Evolutionary conservation across 2,113 vertebrate species (phyloP).

Genomic region (Macrotis lagotis): DNA sequence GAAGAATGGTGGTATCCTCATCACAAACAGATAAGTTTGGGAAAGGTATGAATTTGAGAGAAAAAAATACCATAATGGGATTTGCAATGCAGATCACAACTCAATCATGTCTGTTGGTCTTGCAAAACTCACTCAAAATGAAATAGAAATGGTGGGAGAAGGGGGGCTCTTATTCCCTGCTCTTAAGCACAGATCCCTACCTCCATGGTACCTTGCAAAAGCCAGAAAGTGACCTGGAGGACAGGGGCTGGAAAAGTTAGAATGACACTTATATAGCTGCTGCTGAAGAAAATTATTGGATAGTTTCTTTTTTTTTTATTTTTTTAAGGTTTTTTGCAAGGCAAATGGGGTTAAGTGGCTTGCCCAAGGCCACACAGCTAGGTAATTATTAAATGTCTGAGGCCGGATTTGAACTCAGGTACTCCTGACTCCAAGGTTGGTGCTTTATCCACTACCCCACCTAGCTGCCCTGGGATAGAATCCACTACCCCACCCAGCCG

Average conservation of each 20-base stretch:
- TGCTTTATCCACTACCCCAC: too few species aligned
- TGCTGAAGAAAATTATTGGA: neutral
- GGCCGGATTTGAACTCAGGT: too few species aligned
- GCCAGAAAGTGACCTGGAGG: neutral
- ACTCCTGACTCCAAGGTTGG: too few species aligned
- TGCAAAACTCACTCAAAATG: neutral
- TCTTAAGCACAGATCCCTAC: neutral
- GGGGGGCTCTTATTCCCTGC: neutral
- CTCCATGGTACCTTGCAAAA: neutral
- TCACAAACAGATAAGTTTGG: neutral
- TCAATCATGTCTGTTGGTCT: neutral
- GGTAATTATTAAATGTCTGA: too few species aligned
- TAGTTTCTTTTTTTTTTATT: too few species aligned
- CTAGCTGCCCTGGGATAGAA: too few species aligned
- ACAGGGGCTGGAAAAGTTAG: neutral
- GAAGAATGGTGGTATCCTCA: neutral
- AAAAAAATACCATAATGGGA: neutral
- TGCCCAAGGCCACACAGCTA: too few species aligned
- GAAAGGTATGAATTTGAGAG: neutral
- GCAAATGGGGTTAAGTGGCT: too few species aligned
- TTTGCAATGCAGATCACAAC: neutral
- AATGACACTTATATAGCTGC: neutral
- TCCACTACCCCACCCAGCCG: too few species aligned
- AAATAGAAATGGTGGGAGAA: neutral
- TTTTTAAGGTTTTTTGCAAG: too few species aligned